Conservation (phyloP, 2,888 invertebrate genomes). For the Sabatieria punctata region DNA sequence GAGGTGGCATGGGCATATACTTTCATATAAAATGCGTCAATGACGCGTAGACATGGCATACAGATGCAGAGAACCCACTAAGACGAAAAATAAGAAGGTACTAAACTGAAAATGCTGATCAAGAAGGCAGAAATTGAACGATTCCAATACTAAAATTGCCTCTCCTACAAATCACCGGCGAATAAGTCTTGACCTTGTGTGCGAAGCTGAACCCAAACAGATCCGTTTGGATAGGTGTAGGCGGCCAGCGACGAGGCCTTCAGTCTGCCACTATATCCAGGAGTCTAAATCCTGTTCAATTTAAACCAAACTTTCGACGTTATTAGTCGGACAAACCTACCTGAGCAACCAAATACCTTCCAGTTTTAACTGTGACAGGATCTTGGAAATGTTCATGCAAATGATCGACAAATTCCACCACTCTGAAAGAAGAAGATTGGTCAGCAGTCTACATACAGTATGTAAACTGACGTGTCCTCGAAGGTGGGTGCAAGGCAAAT, state of each 20-base stretch:
- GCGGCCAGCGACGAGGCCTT: constrained; percentile 38
- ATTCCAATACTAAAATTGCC: too few relatives aligned
- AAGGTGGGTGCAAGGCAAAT: constrained; percentile 51
- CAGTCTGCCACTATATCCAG: constrained; percentile 68
- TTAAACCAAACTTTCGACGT: too few relatives aligned
- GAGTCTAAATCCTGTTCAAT: constrained; percentile 44
- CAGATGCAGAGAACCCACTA: too few relatives aligned
- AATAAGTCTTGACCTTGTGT: too few relatives aligned
- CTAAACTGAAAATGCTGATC: too few relatives aligned
- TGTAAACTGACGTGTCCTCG: constrained; percentile 40
- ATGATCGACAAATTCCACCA: constrained; percentile 72
- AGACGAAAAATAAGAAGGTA: too few relatives aligned
- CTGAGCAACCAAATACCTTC: constrained; percentile 26
- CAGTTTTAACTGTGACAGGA: constrained; percentile 52
- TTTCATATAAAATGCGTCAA: too few relatives aligned
- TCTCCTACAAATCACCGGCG: too few relatives aligned
- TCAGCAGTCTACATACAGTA: neutral
- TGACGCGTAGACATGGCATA: too few relatives aligned
- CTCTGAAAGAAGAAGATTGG: constrained; percentile 35
- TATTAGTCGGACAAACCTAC: too few relatives aligned
- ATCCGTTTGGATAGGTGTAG: neutral
- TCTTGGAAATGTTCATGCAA: constrained; percentile 69
- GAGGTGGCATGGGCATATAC: too few relatives aligned
- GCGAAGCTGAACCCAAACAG: neutral
- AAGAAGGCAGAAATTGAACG: too few relatives aligned